phyloP scores from a whole-genome alignment of 2,888 invertebrate genomes.

The Dorcus hopei region DNA sequence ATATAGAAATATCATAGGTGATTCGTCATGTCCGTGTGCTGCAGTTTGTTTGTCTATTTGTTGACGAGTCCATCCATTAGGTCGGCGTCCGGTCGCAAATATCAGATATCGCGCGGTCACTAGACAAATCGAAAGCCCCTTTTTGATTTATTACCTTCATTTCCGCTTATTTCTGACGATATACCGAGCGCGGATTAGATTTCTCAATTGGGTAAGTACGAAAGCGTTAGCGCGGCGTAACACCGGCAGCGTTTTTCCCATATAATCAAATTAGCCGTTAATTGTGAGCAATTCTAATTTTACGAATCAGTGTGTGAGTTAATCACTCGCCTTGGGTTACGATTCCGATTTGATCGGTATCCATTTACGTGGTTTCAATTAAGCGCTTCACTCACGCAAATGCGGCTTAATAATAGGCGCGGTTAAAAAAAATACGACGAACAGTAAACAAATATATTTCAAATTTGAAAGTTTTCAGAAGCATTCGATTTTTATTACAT shows the following conservation, averaged over 20 bases:
- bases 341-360: constrained; percentile 21
- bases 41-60: constrained; percentile 37
- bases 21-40: constrained; percentile 27
- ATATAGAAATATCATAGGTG: constrained; percentile 10
- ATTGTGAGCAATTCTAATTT: constrained; percentile 35
- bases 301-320: constrained; percentile 47
- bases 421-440: too few relatives aligned
- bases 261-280: background rate
- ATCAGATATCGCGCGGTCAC: constrained; percentile 48
- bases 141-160: constrained; percentile 51
- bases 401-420: background rate
- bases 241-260: background rate
- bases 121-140: constrained; percentile 47
- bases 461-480: too few relatives aligned
- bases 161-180: constrained; percentile 32
- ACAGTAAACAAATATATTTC: too few relatives aligned
- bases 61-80: constrained; percentile 48
- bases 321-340: constrained; percentile 41
- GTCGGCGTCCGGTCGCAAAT: constrained; percentile 45
- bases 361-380: constrained; percentile 18
- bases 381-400: constrained; percentile 3
- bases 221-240: background rate
- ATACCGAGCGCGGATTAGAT: background rate
- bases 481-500: too few relatives aligned
- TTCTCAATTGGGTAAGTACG: background rate